Percentiles rank a stretch among this genome's conserved stretches.
Conservation (phyloP, 2,113 vertebrate species). For the Polypterus senegalus region DNA sequence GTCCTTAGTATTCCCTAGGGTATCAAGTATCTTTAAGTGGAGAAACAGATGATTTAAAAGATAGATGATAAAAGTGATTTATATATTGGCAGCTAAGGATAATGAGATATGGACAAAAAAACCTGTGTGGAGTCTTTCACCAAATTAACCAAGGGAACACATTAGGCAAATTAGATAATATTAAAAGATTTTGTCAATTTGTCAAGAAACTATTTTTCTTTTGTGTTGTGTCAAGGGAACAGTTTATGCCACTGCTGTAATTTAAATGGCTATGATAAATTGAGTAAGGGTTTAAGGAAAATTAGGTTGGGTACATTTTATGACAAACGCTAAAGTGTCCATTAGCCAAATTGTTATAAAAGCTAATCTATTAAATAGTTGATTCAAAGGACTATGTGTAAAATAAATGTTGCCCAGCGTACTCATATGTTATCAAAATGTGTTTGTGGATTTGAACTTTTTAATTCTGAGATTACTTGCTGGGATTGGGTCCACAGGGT, state of each 20-base stretch:
- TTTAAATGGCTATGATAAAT: conserved; percentile 69
- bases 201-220: conserved; percentile 70
- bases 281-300: conserved; percentile 53
- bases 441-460: too few species aligned
- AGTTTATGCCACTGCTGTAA: conserved; percentile 58
- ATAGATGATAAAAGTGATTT: conserved; percentile 62
- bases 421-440: too few species aligned
- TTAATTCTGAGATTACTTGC: too few species aligned
- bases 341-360: conserved; percentile 63
- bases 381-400: conserved; percentile 8
- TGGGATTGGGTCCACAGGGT: too few species aligned
- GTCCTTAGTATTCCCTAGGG: neutral
- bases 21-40: neutral
- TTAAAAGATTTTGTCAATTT: conserved; percentile 74
- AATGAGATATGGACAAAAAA: conserved; percentile 64
- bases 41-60: conserved; percentile 53
- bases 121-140: conserved; percentile 55
- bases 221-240: conserved; percentile 58
- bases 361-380: conserved; percentile 43
- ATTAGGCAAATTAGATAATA: conserved; percentile 78
- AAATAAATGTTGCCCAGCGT: conserved; percentile 4
- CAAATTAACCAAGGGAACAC: conserved; percentile 69
- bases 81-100: conserved; percentile 66
- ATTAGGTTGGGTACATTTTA: conserved; percentile 50
- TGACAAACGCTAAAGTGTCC: conserved; percentile 55